Percentiles rank a stretch among this genome's conserved stretches.
These are phyloP conservation scores for Spicauda simplicius DNA, from an alignment of 2,888 invertebrate species.

Conservation along the genomic window DNA sequence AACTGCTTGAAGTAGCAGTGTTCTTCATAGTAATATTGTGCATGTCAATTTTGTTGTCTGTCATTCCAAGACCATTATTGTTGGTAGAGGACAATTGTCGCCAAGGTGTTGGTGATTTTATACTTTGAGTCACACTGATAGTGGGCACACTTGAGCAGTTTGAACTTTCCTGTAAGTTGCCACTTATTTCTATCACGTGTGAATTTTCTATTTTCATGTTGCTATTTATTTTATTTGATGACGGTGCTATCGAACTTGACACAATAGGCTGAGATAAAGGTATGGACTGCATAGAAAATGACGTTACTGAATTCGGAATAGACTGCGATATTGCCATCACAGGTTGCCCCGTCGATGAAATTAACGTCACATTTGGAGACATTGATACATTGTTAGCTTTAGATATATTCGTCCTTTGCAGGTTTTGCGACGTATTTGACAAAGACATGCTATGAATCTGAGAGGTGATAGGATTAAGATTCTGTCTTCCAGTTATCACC, in stretches of 20 bases:
- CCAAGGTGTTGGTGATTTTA: slow-evolving; percentile 80
- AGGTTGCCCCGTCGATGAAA: slow-evolving; percentile 78
- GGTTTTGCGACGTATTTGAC: slow-evolving; percentile 67
- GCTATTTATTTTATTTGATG: slow-evolving; percentile 59
- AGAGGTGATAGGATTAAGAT: slow-evolving; percentile 78
- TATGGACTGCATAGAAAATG: slow-evolving; percentile 76
- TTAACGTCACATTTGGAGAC: slow-evolving; percentile 75
- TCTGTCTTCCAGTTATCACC: slow-evolving; percentile 69
- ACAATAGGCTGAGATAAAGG: slow-evolving; percentile 80
- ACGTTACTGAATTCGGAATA: slow-evolving; percentile 64
- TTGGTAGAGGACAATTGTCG: slow-evolving; percentile 64
- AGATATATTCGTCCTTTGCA: slow-evolving; percentile 65
- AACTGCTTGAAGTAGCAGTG: slow-evolving; percentile 56
- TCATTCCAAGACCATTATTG: slow-evolving; percentile 49
- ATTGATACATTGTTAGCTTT: slow-evolving; percentile 71
- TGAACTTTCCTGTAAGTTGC: slow-evolving; percentile 72
- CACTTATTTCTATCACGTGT: slow-evolving; percentile 79
- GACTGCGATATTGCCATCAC: slow-evolving; percentile 80
- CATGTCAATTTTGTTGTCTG: slow-evolving; percentile 69
- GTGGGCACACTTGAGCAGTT: slow-evolving; percentile 68
- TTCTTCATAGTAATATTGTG: slow-evolving; percentile 69
- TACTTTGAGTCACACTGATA: slow-evolving; percentile 77
- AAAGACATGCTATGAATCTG: slow-evolving; percentile 77
- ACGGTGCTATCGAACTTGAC: slow-evolving; percentile 76
- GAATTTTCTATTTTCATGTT: slow-evolving; percentile 75